Percentiles rank a stretch among this genome's conserved stretches.
phyloP scores from a whole-genome alignment of 2,888 invertebrate genomes.

The Gordius sp. region DNA sequence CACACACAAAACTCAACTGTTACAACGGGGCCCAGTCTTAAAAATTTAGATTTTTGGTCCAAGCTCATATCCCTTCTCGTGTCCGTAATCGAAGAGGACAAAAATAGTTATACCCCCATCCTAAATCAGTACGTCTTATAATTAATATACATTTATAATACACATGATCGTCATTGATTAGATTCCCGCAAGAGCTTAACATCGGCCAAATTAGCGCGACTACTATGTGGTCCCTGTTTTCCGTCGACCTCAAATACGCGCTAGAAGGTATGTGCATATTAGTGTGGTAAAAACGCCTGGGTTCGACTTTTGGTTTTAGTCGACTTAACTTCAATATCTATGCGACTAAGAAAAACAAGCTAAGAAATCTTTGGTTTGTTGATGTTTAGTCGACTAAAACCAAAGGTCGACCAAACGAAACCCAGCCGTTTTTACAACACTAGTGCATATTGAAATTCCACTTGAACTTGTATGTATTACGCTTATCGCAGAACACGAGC shows the following conservation, averaged over 20 bases:
- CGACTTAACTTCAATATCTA: too few relatives aligned
- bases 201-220: slow-evolving; percentile 88
- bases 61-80: slow-evolving; percentile 81
- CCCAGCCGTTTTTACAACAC: too few relatives aligned
- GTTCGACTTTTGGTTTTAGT: too few relatives aligned
- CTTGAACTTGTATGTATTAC: too few relatives aligned
- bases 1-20: slow-evolving; percentile 2
- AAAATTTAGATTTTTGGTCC: slow-evolving; percentile 90
- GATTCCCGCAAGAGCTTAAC: slow-evolving; percentile 84
- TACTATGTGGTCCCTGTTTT: slow-evolving; percentile 88
- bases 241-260: slow-evolving; percentile 68
- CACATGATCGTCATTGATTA: slow-evolving; percentile 21
- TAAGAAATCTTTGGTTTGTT: too few relatives aligned
- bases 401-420: too few relatives aligned
- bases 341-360: too few relatives aligned
- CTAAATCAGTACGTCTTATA: slow-evolving; percentile 49
- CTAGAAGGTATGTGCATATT: slow-evolving; percentile 48
- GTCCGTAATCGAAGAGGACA: slow-evolving; percentile 93
- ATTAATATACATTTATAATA: not conserved
- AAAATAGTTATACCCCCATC: slow-evolving; percentile 84
- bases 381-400: too few relatives aligned
- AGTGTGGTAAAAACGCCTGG: too few relatives aligned
- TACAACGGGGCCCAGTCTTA: slow-evolving; percentile 40
- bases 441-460: too few relatives aligned
- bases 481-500: slow-evolving; percentile 78